phyloP scores from a whole-genome alignment of 2,113 vertebrate genomes.

The Rhinogobius similis region DNA sequence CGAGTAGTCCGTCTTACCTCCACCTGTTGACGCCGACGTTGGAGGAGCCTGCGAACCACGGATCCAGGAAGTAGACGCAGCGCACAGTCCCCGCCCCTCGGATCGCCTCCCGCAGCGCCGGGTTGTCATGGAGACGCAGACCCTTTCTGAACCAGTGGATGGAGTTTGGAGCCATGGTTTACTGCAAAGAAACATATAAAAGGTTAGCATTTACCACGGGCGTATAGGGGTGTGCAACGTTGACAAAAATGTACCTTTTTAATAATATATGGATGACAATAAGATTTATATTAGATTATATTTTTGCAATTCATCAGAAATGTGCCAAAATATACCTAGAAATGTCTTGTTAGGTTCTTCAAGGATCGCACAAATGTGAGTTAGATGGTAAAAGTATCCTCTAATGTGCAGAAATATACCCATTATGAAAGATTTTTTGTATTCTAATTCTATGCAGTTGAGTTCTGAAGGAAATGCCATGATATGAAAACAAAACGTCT shows the following conservation, averaged over 20 bases:
- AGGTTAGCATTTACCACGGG: background rate
- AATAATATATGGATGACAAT: too few species aligned
- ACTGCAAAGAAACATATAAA: conserved; percentile 21
- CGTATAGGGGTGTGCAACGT: background rate
- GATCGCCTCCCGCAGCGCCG: conserved; percentile 73
- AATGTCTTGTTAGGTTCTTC: too few species aligned
- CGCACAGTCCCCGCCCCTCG: conserved; percentile 73
- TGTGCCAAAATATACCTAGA: too few species aligned
- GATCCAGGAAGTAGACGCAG: conserved; percentile 82
- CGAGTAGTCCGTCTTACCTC: conserved; percentile 65
- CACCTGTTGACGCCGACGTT: conserved; percentile 81
- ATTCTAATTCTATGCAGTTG: too few species aligned
- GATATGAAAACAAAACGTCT: background rate
- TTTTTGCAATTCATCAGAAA: too few species aligned
- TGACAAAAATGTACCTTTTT: background rate
- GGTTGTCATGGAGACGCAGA: conserved; percentile 81
- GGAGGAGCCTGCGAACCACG: conserved; percentile 82
- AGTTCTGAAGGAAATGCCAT: too few species aligned
- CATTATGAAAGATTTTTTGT: too few species aligned
- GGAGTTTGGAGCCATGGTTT: conserved; percentile 76
- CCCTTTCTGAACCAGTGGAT: conserved; percentile 85
- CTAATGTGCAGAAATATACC: too few species aligned
- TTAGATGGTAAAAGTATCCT: too few species aligned
- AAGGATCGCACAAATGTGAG: too few species aligned
- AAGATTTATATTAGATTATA: too few species aligned